Evolutionary conservation across 2,113 vertebrate genomes (phyloP).

Genomic region (Limnothrissa miodon): DNA sequence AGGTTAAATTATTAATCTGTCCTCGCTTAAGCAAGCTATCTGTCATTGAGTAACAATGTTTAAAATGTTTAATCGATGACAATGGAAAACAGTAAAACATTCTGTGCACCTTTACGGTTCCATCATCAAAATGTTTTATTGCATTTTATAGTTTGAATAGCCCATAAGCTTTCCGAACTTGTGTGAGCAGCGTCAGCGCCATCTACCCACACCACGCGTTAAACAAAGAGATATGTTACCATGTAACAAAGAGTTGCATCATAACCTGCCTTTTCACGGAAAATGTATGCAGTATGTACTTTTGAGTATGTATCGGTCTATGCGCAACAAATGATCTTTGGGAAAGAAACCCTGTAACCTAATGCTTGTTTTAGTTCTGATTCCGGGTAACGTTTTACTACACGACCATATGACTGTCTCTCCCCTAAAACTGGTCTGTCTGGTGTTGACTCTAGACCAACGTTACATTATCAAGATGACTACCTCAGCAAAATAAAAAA

Average conservation of each 20-base stretch:
- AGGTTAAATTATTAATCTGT: background rate
- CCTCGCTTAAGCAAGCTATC: background rate
- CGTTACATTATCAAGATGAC: too few relatives aligned
- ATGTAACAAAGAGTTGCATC: constrained; percentile 12
- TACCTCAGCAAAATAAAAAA: background rate
- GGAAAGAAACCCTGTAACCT: background rate
- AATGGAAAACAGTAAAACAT: background rate
- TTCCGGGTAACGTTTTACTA: background rate
- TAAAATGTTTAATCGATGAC: background rate
- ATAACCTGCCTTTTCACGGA: background rate
- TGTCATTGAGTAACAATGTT: background rate
- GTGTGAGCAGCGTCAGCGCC: background rate
- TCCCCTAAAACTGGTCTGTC: background rate
- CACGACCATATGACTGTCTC: background rate
- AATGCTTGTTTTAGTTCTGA: background rate
- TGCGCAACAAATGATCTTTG: background rate
- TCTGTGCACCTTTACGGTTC: background rate
- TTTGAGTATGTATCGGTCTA: background rate
- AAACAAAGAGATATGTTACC: constrained; percentile 7
- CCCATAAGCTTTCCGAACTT: background rate
- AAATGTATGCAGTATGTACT: background rate
- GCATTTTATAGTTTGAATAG: background rate
- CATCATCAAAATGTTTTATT: background rate
- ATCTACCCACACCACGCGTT: background rate
- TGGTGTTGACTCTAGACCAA: background rate